These are phyloP conservation scores for Sarcophaga bullata DNA, from an alignment of 1,140 invertebrate genomes.

Conservation along the genomic window DNA sequence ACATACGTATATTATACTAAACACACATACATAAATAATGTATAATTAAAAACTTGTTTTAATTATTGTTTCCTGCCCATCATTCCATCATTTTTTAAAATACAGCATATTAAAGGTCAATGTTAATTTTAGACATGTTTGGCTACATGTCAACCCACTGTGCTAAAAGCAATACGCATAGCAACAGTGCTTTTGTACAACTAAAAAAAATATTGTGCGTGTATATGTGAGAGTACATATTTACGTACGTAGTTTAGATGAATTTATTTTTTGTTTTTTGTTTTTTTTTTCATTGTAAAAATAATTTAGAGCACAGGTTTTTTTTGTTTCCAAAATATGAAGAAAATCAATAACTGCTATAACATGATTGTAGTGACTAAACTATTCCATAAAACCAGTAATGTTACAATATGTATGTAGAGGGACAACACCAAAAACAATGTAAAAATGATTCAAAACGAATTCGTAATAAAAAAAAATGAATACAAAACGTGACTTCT, in stretches of 20 bases:
- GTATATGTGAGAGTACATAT: too few relatives aligned
- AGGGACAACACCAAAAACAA: not conserved
- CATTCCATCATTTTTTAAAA: too few relatives aligned
- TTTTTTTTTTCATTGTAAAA: not conserved
- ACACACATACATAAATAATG: too few relatives aligned
- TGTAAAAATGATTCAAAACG: not conserved
- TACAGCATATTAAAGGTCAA: not conserved
- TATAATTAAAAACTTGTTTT: too few relatives aligned
- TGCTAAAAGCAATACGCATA: not conserved
- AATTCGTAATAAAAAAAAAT: not conserved
- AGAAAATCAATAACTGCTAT: too few relatives aligned
- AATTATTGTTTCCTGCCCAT: too few relatives aligned
- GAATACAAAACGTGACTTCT: constrained; percentile 28
- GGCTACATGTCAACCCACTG: constrained; percentile 16
- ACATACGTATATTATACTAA: too few relatives aligned
- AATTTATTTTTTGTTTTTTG: too few relatives aligned
- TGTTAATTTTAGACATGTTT: not conserved
- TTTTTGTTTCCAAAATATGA: not conserved
- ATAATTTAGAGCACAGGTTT: not conserved
- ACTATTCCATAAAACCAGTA: too few relatives aligned
- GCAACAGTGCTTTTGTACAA: constrained; percentile 15
- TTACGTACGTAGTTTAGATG: too few relatives aligned
- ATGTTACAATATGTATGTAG: not conserved
- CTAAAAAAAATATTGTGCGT: not conserved
- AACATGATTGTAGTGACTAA: too few relatives aligned